Evolutionary conservation across 2,797 vertebrate species (phyloP), one percentile per base, ranked within the genome.

Genomic region (Okamejei kenojei): DNA sequence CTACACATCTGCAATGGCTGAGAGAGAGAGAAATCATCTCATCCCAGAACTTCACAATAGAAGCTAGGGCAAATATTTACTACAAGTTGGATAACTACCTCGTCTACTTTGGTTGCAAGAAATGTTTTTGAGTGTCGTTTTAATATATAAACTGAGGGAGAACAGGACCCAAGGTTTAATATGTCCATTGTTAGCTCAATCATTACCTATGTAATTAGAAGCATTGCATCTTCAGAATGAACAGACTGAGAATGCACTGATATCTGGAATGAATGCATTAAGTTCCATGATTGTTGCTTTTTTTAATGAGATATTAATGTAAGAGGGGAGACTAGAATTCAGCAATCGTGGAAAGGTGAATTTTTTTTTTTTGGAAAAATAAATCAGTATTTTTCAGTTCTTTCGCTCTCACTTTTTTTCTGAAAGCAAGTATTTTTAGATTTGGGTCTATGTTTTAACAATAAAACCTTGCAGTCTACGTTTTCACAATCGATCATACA

Each of bases 1-100:
- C 94, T 93, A 93, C 93, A 93, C 93, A 94, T 93, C 94, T 78
- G n/a, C 91, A 93, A 92, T 93, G 65, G 38, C 93, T 93, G 94
- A 94, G 93, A 93, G 93, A 94, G 94, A 94, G 93, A 93, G 93
- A 93, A 54, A 88, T 0, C 61, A 61, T 17, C 7, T 74, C 32
- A 92, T 92, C 38, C 81, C 38, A 91, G 13, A 9, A 76, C 11
- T 76, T 54, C 7, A 68, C 61, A 88, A 68, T 21, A 68, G n/a
- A 88, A 88, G 84, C 61, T 35, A 21, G 84, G n/a, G 21, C 17
- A 88, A n/a, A 88, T 9, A 35, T 88, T 88, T 32, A 88, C 61
- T 17, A 88, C 32, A 65, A 88, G 84, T 88, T 88, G 6, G 17
- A 15, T 68, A 23, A 63, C 63, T 35, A 35, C 61, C n/a, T 32